A percentile compares a stretch with the other conserved stretches of the same genome.
Conservation (phyloP, 2,797 vertebrate species). For the Chromis chromis region DNA sequence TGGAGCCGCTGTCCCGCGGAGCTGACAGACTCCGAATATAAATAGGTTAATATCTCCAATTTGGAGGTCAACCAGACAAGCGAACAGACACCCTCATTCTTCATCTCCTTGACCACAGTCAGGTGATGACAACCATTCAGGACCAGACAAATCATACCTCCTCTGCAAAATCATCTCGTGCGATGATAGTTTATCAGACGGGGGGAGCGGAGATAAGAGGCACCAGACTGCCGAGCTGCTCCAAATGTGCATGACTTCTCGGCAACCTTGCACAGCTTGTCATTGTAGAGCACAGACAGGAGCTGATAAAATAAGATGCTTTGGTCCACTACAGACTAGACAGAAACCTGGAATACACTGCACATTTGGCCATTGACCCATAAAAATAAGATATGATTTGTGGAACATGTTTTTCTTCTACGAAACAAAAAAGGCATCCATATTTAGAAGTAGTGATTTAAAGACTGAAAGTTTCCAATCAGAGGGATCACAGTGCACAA, state of each 20-base stretch:
- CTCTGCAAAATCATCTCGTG: slow-evolving; percentile 49
- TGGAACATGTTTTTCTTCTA: neutral
- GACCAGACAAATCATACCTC: slow-evolving; percentile 63
- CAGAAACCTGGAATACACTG: slow-evolving; percentile 10
- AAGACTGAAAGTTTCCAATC: neutral
- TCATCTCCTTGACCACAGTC: slow-evolving; percentile 46
- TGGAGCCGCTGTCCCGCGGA: slow-evolving; percentile 50
- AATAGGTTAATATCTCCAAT: slow-evolving; percentile 75
- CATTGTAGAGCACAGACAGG: slow-evolving; percentile 46
- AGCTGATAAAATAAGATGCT: slow-evolving; percentile 42
- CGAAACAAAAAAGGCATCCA: neutral
- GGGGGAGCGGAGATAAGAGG: slow-evolving; percentile 59
- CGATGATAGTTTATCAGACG: slow-evolving; percentile 66
- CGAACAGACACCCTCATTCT: slow-evolving; percentile 52
- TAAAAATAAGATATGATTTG: slow-evolving; percentile 14
- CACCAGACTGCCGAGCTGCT: slow-evolving; percentile 47
- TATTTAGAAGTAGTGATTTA: neutral
- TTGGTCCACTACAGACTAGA: slow-evolving; percentile 14
- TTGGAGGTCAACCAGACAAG: slow-evolving; percentile 69
- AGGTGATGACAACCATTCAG: slow-evolving; percentile 57
- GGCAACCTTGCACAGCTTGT: slow-evolving; percentile 40
- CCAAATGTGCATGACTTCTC: slow-evolving; percentile 39
- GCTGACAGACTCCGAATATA: slow-evolving; percentile 61
- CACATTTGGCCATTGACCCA: slow-evolving; percentile 10
- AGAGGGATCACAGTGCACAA: too few species aligned